A percentile compares a stretch with the other conserved stretches of the same genome.
Conservation (phyloP, 2,888 invertebrate species). For the Drosophila paracracens region DNA sequence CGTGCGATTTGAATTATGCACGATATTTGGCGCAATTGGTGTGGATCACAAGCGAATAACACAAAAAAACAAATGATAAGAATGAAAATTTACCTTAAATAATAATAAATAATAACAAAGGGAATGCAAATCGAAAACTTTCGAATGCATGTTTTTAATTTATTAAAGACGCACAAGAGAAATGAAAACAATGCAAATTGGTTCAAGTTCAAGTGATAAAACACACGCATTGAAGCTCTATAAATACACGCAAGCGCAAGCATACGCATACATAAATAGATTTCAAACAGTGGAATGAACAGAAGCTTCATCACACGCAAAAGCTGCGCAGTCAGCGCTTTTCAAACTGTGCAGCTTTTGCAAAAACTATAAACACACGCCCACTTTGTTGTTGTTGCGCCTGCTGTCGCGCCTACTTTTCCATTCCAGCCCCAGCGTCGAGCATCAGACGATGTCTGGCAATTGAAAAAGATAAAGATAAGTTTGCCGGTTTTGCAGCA, state of each 20-base stretch:
- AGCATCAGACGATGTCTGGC: constrained; percentile 52
- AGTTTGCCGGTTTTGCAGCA: constrained; percentile 19
- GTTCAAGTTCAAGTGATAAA: constrained; percentile 34
- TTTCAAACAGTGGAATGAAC: constrained; percentile 7
- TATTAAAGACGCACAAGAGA: background rate
- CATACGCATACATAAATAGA: background rate
- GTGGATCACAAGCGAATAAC: constrained; percentile 6
- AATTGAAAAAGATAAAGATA: constrained; percentile 22
- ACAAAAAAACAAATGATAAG: background rate
- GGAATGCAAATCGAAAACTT: background rate
- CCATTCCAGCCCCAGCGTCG: constrained; percentile 7
- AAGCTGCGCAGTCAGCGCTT: constrained; percentile 25
- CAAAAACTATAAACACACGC: constrained; percentile 1
- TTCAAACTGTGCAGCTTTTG: constrained; percentile 31
- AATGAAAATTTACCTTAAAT: background rate
- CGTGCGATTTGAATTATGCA: constrained; percentile 68
- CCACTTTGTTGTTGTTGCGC: constrained; percentile 2
- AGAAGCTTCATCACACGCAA: constrained; percentile 7
- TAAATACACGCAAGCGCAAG: background rate
- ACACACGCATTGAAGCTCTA: background rate
- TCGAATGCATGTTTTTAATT: background rate
- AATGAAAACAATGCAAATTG: constrained; percentile 11
- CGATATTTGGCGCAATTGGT: constrained; percentile 59
- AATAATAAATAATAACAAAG: background rate
- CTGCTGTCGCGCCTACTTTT: constrained; percentile 24